These are phyloP conservation scores for Heteromormyrus szaboi DNA, from an alignment of 2,797 vertebrate species.

Conservation along the genomic window DNA sequence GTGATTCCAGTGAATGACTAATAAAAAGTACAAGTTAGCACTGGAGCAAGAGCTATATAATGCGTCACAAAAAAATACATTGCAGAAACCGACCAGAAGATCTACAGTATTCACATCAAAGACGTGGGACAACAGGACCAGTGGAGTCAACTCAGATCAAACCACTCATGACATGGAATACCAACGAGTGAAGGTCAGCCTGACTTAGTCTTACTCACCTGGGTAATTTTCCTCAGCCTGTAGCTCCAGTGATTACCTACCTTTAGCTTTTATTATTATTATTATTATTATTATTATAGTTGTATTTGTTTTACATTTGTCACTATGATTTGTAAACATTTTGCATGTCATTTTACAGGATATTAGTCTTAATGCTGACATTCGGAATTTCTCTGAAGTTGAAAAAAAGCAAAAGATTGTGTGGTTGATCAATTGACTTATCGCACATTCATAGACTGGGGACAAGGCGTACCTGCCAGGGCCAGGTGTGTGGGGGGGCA, in stretches of 20 bases:
- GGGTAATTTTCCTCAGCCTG: not conserved
- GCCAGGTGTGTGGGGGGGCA: conserved; percentile 59
- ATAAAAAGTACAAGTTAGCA: not conserved
- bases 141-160: not conserved
- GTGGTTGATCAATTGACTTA: not conserved
- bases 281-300: not conserved
- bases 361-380: not conserved
- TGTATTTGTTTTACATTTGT: not conserved
- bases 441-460: not conserved
- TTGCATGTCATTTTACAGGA: not conserved
- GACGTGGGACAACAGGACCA: not conserved
- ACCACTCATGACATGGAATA: not conserved
- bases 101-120: not conserved
- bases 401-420: not conserved
- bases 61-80: not conserved
- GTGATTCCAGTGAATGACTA: not conserved
- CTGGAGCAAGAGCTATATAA: not conserved
- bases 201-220: not conserved
- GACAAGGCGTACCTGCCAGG: conserved; percentile 61
- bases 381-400: not conserved
- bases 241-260: not conserved
- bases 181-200: not conserved
- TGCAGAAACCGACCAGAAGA: not conserved
- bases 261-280: not conserved
- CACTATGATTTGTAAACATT: not conserved